Evolutionary conservation across 2,113 vertebrate genomes (phyloP).

Genomic region (Propithecus coquereli): DNA sequence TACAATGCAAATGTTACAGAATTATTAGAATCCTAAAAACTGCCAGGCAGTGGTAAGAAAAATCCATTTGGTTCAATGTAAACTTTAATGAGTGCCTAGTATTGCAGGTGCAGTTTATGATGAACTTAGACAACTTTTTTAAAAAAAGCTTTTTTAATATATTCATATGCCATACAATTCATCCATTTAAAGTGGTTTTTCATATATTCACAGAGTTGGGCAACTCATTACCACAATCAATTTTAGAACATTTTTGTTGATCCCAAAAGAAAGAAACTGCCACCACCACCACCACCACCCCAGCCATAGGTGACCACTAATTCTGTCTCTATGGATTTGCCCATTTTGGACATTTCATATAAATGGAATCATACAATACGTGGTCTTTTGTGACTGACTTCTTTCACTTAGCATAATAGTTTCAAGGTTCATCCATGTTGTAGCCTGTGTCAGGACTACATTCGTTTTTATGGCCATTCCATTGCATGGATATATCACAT

Average conservation of each 20-base stretch:
- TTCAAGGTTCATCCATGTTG: neutral
- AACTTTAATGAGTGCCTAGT: slow-evolving; percentile 19
- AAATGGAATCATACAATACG: neutral
- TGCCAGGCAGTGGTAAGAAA: neutral
- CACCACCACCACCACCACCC: neutral
- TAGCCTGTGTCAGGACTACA: neutral
- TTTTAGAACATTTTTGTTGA: slow-evolving; percentile 26
- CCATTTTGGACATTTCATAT: neutral
- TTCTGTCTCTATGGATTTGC: neutral
- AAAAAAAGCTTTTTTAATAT: neutral
- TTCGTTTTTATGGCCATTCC: neutral
- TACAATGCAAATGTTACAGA: slow-evolving; percentile 14
- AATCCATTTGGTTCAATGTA: neutral
- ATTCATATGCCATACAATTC: neutral
- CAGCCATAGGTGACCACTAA: neutral
- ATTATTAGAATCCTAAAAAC: neutral
- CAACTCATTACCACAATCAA: neutral
- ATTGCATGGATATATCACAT: neutral
- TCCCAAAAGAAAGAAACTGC: neutral
- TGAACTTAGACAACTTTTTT: neutral
- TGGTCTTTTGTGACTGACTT: neutral
- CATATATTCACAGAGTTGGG: neutral
- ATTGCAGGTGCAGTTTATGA: neutral
- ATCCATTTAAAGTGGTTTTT: neutral
- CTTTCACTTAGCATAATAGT: neutral